A percentile compares a stretch with the other conserved stretches of the same genome.
Evolutionary conservation across 2,888 invertebrate species (phyloP).

Genomic region (Drosophila histrio): DNA sequence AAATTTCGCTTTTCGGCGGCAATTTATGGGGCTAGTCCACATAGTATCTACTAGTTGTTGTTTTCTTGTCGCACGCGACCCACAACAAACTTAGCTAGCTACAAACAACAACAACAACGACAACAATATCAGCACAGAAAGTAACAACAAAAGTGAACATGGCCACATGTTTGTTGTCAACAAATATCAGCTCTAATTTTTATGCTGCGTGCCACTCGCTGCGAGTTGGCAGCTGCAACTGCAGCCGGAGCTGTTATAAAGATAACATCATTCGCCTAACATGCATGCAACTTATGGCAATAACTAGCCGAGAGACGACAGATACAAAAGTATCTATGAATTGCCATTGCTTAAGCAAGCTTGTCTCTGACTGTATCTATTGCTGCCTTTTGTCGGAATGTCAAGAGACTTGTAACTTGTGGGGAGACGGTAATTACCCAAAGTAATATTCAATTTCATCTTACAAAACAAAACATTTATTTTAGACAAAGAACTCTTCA

Average conservation of each 20-base stretch:
- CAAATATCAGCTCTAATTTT: conserved; percentile 72
- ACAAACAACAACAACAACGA: not conserved
- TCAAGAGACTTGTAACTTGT: conserved; percentile 72
- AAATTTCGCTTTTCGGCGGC: conserved; percentile 59
- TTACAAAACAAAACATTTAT: too few relatives aligned
- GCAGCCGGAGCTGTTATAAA: conserved; percentile 6
- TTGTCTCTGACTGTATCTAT: not conserved
- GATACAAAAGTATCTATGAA: conserved; percentile 66
- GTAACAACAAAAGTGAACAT: conserved; percentile 34
- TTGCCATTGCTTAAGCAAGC: conserved; percentile 1
- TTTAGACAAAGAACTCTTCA: too few relatives aligned
- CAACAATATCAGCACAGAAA: conserved; percentile 11
- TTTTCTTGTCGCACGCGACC: conserved; percentile 38
- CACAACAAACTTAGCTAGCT: conserved; percentile 22
- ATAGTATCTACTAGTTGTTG: conserved; percentile 27
- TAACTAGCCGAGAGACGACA: conserved; percentile 28
- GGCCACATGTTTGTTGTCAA: conserved; percentile 74
- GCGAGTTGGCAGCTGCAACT: conserved; percentile 25
- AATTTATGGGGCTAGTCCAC: conserved; percentile 36
- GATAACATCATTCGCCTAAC: conserved; percentile 59
- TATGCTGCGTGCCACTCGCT: conserved; percentile 61
- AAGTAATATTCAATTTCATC: conserved; percentile 2
- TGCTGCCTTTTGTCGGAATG: conserved; percentile 76
- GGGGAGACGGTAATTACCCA: conserved; percentile 12
- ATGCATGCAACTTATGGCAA: conserved; percentile 48